Conservation (phyloP, 2,113 vertebrate species). For the Oophaga pumilio region DNA sequence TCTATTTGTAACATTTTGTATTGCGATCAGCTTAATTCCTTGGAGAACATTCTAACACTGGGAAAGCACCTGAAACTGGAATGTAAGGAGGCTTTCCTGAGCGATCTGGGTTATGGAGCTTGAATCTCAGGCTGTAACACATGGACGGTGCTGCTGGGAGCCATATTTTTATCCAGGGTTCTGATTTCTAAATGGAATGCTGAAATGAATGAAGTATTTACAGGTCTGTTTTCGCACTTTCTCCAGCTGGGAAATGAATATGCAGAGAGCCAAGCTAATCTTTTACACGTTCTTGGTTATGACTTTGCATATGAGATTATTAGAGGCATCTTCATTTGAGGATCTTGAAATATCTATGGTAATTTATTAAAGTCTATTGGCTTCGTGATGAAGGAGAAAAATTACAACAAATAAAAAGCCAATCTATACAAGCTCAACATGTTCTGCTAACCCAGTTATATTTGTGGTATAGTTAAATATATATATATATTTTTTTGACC, state of each 20-base stretch:
- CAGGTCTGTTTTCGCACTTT: constrained; percentile 42
- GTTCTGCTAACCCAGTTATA: background rate
- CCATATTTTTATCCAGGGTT: constrained; percentile 26
- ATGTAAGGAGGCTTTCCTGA: constrained; percentile 32
- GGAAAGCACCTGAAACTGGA: constrained; percentile 31
- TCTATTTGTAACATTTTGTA: constrained; percentile 34
- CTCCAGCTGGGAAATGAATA: constrained; percentile 39
- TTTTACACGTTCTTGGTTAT: background rate
- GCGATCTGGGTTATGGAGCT: constrained; percentile 15
- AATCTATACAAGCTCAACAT: background rate
- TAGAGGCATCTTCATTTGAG: background rate
- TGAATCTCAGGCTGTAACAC: constrained; percentile 32
- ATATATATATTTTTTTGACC: too few relatives aligned
- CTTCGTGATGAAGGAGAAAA: background rate
- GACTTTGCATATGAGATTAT: background rate
- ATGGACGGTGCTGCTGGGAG: constrained; percentile 50
- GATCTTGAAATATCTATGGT: background rate
- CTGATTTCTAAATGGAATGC: constrained; percentile 45
- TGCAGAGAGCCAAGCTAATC: constrained; percentile 12
- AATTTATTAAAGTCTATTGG: background rate
- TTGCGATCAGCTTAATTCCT: constrained; percentile 32
- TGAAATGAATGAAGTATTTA: constrained; percentile 44
- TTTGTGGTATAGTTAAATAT: background rate
- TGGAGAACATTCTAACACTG: constrained; percentile 42
- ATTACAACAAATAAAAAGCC: background rate